Base-by-base conservation (phyloP, 2,797 vertebrate species). In the Rallus crepitans region DNA sequence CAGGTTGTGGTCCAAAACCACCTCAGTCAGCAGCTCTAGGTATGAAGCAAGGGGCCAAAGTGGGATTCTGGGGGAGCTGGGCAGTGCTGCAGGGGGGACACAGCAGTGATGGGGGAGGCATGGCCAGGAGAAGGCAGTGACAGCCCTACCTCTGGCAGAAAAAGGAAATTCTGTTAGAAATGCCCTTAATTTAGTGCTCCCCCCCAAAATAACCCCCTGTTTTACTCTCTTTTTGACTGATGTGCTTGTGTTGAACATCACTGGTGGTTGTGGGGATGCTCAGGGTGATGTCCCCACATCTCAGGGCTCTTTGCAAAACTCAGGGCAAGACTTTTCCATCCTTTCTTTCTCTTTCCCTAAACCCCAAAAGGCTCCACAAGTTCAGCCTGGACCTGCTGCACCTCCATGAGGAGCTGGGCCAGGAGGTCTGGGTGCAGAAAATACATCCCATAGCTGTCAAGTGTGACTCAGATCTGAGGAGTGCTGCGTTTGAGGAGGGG, bases 281-380 rank as follows among this genome's bases (percentile, higher is more conserved):
- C 18, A 4, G 52, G 0, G 9, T 0, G 21, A 13, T 4, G 17
- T 15, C 47, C 64, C 25, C 39, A 11, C 8, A 45, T 31, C 71
- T 55, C 19, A 6, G 33, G 31, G 42, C 48, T 72, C 64, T 70
- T 52, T n/a, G 24, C 48, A 66, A 23, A 23, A 27, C 63, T 65
- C 53, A 6, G 2, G 27, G 15, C 9, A 33, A 33, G 37, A 23
- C 5, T 66, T 52, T 33, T 10, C 77, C 6, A 0, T 5, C 18
- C 17, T 45, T 18, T 45, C 17, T 69, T 16, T 19, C 56, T 40
- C 50, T 25, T 50, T 45, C 47, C 47, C 40, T 63, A 65, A 48
- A 42, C 19, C n/a, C 13, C 3, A 1, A 48, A 71, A 11, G 18
- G 69, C n/a, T 80, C 42, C 0, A 2, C 13, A 78, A 56, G 63